Base-by-base conservation (phyloP, 2,888 invertebrate species). In the Diarsia mendica region DNA sequence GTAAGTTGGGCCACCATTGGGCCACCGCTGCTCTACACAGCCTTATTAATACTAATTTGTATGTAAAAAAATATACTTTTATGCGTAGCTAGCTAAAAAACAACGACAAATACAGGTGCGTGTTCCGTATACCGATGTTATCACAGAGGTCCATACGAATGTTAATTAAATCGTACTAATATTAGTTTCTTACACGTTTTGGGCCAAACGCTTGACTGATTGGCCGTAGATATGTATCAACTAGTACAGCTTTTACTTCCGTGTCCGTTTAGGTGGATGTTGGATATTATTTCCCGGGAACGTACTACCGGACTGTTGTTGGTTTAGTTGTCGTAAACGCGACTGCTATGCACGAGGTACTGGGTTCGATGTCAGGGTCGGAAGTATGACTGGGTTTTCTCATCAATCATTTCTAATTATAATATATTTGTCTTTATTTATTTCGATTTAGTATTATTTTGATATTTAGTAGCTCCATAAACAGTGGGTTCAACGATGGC, bases 141-240 rank as follows among this genome's bases (percentile, higher is more conserved):
- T 88, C 87, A 66, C 74, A 44, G 65, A 76, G 69, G 61, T 66
- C 69, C 66, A 67, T 75, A 70, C 75, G 77, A 87, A 88, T 87
- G 84, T 78, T 83, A 88, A 88, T 87, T 79, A 85, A 87, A 82
- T 75, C 78, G 49, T 80, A 80, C 71, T 83, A 80, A 88, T 85
- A 83, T 87, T 84, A 82, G 75, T 80, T 85, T 81, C 66, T 79
- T 58, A 48, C 66, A 68, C 78, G 48, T 81, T 86, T 85, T 55
- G 67, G 84, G 81, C 81, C 87, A 85, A 80, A 75, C 65, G 77
- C 63, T 71, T 74, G 79, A 83, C 83, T 77, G 73, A 87, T 81
- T 85, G 53, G 46, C 33, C 20, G 5, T 51, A 71, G 81, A 83
- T 87, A 77, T 61, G 55, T 64, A 85, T 77, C 68, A 72, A 15